Conservation (phyloP, 1,140 invertebrate species). For the Laodelphax striatellus region DNA sequence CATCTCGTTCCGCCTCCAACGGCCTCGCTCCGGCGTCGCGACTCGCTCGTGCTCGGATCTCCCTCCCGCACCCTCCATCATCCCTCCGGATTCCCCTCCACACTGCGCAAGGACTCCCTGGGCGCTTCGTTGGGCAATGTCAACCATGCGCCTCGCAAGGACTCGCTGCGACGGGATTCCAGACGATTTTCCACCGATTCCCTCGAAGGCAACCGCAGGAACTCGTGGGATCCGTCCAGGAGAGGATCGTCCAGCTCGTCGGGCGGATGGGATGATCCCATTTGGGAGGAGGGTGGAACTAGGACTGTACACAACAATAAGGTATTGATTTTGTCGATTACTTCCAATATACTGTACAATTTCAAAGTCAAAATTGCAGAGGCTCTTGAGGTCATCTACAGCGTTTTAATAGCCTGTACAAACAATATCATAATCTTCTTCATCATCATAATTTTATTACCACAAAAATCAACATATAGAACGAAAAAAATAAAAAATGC, state of each 20-base stretch:
- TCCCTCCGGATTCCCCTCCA: slow-evolving; percentile 52
- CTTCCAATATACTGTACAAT: too few relatives aligned
- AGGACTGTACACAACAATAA: background rate
- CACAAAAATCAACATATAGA: too few relatives aligned
- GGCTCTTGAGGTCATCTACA: too few relatives aligned
- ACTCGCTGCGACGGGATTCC: slow-evolving; percentile 27
- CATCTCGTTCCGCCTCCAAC: slow-evolving; percentile 5
- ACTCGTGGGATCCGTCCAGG: slow-evolving; percentile 52
- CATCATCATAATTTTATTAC: too few relatives aligned
- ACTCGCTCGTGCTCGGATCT: slow-evolving; percentile 32
- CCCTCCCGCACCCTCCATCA: slow-evolving; percentile 28
- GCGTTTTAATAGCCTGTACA: too few relatives aligned
- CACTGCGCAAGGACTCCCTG: slow-evolving; percentile 43
- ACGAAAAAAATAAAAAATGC: too few relatives aligned
- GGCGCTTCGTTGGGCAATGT: slow-evolving; percentile 35
- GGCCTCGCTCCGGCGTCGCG: slow-evolving; percentile 34
- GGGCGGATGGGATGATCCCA: slow-evolving; percentile 38
- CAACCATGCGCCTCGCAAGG: slow-evolving; percentile 27
- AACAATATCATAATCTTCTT: too few relatives aligned
- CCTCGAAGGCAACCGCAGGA: slow-evolving; percentile 48
- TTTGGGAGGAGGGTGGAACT: slow-evolving; percentile 31
- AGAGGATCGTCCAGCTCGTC: slow-evolving; percentile 42
- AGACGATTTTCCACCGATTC: slow-evolving; percentile 55
- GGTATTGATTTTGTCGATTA: background rate
- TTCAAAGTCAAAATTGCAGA: too few relatives aligned